Conservation (phyloP, 2,888 invertebrate genomes). For the Carterocephalus palaemon region DNA sequence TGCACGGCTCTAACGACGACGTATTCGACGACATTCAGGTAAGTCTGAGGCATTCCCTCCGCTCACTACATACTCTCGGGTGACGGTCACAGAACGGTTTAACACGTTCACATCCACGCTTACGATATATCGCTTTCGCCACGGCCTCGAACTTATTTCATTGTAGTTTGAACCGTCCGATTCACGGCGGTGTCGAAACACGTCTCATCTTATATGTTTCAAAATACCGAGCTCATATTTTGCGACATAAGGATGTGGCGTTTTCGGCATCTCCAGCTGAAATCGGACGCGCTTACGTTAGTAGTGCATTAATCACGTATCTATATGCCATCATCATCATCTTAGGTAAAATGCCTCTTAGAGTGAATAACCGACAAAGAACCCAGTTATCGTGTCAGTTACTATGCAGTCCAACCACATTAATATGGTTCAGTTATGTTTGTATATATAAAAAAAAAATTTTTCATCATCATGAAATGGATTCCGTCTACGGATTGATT, state of each 20-base stretch:
- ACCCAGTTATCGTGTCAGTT: background rate
- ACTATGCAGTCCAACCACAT: no score
- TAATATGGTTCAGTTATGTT: constrained; percentile 1
- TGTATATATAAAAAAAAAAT: no score
- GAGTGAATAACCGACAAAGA: background rate
- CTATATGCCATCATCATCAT: constrained; percentile 7
- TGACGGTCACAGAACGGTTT: constrained; percentile 61
- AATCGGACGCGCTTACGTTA: constrained; percentile 15
- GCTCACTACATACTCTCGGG: constrained; percentile 46
- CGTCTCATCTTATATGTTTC: constrained; percentile 49
- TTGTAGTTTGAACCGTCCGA: constrained; percentile 33
- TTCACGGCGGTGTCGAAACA: constrained; percentile 39
- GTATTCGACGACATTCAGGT: constrained; percentile 74
- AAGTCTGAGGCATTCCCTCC: constrained; percentile 35
- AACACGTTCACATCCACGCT: constrained; percentile 76
- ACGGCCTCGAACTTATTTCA: constrained; percentile 23
- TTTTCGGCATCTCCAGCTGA: constrained; percentile 32
- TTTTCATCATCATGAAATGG: no score
- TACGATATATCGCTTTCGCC: constrained; percentile 36
- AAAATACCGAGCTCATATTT: constrained; percentile 76
- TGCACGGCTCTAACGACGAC: constrained; percentile 70
- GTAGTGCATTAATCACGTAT: constrained; percentile 5
- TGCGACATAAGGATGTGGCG: constrained; percentile 51
- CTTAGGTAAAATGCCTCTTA: background rate
- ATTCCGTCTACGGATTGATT: no score